Evolutionary conservation across 2,113 vertebrate genomes (phyloP).

Genomic region (Nycticebus coucang): DNA sequence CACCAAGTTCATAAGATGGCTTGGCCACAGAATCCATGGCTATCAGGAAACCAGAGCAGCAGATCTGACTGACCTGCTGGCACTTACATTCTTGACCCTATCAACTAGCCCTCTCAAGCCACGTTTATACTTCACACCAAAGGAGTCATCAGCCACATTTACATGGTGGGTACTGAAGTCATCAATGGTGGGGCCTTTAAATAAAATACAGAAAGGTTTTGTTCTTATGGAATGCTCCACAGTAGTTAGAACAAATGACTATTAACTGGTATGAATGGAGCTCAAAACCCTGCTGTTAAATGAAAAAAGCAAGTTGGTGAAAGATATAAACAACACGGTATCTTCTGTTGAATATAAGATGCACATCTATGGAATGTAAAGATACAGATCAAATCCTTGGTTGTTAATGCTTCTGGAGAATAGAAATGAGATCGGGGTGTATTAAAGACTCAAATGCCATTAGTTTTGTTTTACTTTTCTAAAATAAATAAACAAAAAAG

Average conservation of each 20-base stretch:
- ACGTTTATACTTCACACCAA: neutral
- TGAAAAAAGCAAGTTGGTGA: neutral
- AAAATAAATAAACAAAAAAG: neutral
- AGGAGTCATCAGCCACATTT: neutral
- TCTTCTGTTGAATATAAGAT: neutral
- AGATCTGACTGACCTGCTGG: neutral
- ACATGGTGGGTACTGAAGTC: neutral
- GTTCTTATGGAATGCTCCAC: constrained; percentile 1
- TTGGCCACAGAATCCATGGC: constrained; percentile 1
- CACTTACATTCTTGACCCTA: neutral
- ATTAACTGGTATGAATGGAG: neutral
- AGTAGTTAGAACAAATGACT: constrained; percentile 11
- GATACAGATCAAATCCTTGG: neutral
- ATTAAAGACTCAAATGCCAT: constrained; percentile 28
- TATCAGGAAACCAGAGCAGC: constrained; percentile 24
- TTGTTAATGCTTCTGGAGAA: neutral
- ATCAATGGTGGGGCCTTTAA: neutral
- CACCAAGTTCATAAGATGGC: constrained; percentile 21
- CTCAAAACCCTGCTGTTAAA: constrained; percentile 1
- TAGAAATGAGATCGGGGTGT: neutral
- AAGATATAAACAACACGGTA: neutral
- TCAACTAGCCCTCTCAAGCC: neutral
- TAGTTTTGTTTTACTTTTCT: constrained; percentile 39
- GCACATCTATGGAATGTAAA: neutral
- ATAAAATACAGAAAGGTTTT: constrained; percentile 21